Percentiles rank a stretch among this genome's conserved stretches.
Evolutionary conservation across 2,797 vertebrate species (phyloP).

Genomic region (Aeoliscus strigatus): DNA sequence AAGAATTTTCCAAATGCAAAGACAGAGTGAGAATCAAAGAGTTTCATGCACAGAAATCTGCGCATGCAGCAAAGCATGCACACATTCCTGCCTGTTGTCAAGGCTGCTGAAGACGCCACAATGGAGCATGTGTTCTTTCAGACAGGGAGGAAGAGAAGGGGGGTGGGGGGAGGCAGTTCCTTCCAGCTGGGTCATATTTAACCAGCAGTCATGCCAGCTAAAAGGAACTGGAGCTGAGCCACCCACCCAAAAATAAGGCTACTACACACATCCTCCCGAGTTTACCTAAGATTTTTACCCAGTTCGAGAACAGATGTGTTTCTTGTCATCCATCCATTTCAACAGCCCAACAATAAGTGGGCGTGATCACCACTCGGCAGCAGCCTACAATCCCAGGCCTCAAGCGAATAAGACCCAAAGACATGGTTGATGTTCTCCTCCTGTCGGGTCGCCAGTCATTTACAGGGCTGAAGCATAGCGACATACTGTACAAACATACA

Average conservation of each 20-base stretch:
- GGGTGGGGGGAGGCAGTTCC: slow-evolving; percentile 43
- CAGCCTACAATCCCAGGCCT: slow-evolving; percentile 17
- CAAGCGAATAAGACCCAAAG: slow-evolving; percentile 43
- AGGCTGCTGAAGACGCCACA: slow-evolving; percentile 41
- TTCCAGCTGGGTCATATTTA: slow-evolving; percentile 72
- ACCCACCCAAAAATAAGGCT: slow-evolving; percentile 14
- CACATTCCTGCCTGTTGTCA: slow-evolving; percentile 36
- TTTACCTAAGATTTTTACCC: background rate
- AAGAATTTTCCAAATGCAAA: slow-evolving; percentile 7
- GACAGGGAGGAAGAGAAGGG: slow-evolving; percentile 50
- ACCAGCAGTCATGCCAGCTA: slow-evolving; percentile 40
- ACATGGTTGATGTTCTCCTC: slow-evolving; percentile 31
- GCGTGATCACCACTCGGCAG: slow-evolving; percentile 5
- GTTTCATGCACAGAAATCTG: slow-evolving; percentile 20
- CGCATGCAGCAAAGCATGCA: slow-evolving; percentile 28
- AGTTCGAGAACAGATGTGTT: background rate
- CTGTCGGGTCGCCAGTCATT: no score
- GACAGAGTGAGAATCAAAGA: slow-evolving; percentile 29
- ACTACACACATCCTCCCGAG: background rate
- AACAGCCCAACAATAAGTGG: background rate
- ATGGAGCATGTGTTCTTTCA: slow-evolving; percentile 60
- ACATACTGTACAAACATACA: no score
- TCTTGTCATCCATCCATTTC: slow-evolving; percentile 14
- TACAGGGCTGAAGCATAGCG: no score
- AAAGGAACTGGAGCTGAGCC: slow-evolving; percentile 35